Evolutionary conservation across 2,888 invertebrate genomes (phyloP).

Genomic region (Eupithecia inturbata): DNA sequence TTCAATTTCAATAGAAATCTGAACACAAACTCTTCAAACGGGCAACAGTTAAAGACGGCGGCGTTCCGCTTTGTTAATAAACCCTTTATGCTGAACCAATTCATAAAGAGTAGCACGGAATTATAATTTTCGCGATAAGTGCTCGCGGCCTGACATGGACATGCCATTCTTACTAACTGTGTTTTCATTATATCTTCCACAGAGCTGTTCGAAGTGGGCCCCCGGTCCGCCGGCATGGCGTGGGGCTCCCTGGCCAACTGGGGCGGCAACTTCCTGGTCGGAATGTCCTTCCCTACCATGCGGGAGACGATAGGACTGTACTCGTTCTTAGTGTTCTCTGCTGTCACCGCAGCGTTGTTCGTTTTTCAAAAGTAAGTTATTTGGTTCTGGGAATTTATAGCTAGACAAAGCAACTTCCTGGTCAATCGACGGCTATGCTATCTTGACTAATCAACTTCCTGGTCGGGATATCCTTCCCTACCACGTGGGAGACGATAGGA

Average conservation of each 20-base stretch:
- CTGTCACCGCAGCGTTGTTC: constrained; percentile 80
- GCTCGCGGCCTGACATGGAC: background rate
- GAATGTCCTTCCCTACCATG: constrained; percentile 89
- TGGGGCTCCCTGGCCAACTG: constrained; percentile 94
- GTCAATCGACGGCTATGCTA: too few relatives aligned
- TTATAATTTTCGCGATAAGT: background rate
- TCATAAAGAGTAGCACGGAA: too few relatives aligned
- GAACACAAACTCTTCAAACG: too few relatives aligned
- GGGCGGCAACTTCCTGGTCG: constrained; percentile 94
- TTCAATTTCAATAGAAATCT: too few relatives aligned
- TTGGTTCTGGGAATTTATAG: background rate
- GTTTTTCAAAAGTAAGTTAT: constrained; percentile 84
- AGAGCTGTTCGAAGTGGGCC: constrained; percentile 93
- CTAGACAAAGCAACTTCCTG: too few relatives aligned
- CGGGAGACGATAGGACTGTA: constrained; percentile 86
- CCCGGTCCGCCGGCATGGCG: constrained; percentile 93
- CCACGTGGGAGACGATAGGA: too few relatives aligned
- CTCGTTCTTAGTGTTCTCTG: constrained; percentile 90
- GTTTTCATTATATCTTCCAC: constrained; percentile 37
- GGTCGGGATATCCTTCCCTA: too few relatives aligned
- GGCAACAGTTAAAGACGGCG: too few relatives aligned
- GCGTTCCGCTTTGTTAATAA: too few relatives aligned
- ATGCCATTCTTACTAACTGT: background rate
- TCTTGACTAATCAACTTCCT: too few relatives aligned
- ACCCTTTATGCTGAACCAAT: too few relatives aligned